Percentiles rank a stretch among this genome's conserved stretches.
These are phyloP conservation scores for Ailurus styani DNA, from an alignment of 2,113 vertebrate genomes.

Conservation along the genomic window DNA sequence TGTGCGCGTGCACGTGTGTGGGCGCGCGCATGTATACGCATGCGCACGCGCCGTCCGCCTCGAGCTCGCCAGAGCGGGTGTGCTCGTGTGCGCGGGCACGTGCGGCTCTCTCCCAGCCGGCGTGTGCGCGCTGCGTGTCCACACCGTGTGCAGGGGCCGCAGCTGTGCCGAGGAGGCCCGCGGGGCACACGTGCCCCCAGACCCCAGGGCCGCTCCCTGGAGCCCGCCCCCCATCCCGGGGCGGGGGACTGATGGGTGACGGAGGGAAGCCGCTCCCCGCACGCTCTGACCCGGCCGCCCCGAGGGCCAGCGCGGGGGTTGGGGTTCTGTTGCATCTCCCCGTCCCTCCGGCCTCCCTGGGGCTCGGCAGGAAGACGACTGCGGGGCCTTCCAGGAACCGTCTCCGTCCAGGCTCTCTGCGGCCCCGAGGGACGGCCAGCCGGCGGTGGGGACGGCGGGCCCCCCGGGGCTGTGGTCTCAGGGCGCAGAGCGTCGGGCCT, in stretches of 20 bases:
- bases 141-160: rapidly evolving
- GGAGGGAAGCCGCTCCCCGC: not conserved
- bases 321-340: not conserved
- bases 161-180: rapidly evolving
- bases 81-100: not conserved
- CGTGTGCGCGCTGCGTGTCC: not conserved
- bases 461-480: rapidly evolving
- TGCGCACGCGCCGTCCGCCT: rapidly evolving
- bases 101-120: not conserved
- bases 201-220: not conserved
- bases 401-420: not conserved
- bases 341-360: not conserved
- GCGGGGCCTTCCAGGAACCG: not conserved
- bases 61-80: not conserved
- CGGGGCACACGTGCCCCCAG: no score
- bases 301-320: not conserved
- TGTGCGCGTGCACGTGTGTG: not conserved
- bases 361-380: not conserved
- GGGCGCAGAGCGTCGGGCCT: not conserved
- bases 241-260: no score
- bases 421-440: not conserved
- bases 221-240: not conserved
- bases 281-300: not conserved
- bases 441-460: rapidly evolving
- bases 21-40: rapidly evolving